These are phyloP conservation scores for Thunnus maccoyii DNA, from an alignment of 2,113 vertebrate species.

Conservation along the genomic window DNA sequence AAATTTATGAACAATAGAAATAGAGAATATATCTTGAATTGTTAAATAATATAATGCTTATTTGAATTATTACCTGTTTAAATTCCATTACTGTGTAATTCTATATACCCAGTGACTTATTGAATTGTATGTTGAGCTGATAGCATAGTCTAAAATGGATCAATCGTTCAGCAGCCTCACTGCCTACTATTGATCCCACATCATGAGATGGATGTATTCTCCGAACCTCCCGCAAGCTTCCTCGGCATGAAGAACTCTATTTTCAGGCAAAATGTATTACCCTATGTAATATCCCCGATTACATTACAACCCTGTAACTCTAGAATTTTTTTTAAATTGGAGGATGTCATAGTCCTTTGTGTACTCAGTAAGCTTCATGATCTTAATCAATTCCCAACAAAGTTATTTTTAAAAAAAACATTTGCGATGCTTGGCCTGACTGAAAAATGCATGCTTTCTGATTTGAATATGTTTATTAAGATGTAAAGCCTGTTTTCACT, in stretches of 20 bases:
- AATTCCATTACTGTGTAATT: constrained; percentile 2
- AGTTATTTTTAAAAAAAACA: background rate
- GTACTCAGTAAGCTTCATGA: background rate
- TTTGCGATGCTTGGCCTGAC: background rate
- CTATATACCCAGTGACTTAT: constrained; percentile 35
- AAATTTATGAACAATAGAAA: background rate
- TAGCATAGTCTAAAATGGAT: constrained; percentile 72
- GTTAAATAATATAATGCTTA: background rate
- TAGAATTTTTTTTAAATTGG: too few relatives aligned
- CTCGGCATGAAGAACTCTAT: constrained; percentile 71
- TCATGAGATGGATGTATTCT: constrained; percentile 77
- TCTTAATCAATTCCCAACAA: background rate
- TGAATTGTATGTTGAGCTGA: constrained; percentile 63
- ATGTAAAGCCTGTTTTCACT: too few relatives aligned
- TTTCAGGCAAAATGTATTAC: constrained; percentile 4
- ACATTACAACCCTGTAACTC: background rate
- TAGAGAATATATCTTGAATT: background rate
- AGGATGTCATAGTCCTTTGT: background rate
- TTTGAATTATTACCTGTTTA: background rate
- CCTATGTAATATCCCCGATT: constrained; percentile 9
- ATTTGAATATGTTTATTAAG: too few relatives aligned
- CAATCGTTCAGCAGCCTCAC: constrained; percentile 70
- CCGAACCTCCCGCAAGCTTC: constrained; percentile 47
- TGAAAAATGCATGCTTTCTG: background rate
- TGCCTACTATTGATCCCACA: constrained; percentile 81